Base-by-base conservation (phyloP, 2,113 vertebrate genomes). In the Coturnix japonica region DNA sequence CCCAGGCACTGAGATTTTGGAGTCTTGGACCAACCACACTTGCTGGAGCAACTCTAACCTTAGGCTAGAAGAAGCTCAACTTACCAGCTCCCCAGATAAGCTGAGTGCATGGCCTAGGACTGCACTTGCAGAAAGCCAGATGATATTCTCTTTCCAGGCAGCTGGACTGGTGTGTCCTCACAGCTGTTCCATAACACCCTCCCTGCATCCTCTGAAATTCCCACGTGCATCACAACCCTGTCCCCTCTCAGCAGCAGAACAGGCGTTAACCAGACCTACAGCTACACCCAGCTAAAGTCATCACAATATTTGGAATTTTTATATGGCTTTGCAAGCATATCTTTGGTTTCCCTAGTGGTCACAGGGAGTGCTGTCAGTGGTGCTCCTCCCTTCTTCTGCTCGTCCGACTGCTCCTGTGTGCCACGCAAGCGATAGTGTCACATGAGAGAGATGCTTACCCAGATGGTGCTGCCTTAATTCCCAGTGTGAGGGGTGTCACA, bases 111-210 rank as follows among this genome's bases (percentile, higher is more conserved):
- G 64, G 35, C 44, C 80, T 61, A 63, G 16, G 63, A 1, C 47
- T 79, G 53, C 7, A 4, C 15, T 78, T 17, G 56, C 41, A 81
- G 81, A 81, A 81, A 81, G 35, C 78, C 74, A 86, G 73, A 65
- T 73, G 77, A 73, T 56, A 37, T 57, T 49, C 41, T 43, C 85
- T 85, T 85, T 75, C 82, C 92, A 95, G 49, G 63, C 91, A 94
- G 66, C 54, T 79, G 81, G 72, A 64, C 56, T 7, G 11, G 44
- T 64, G 78, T 87, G 69, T 61, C n/a, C 69, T 35, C 59, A 66
- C 74, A 60, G 57, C 9, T 20, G 15, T 70, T 87, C 72, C 81
- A 31, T 94, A 84, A 83, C 4, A 2, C 63, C 77, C 41, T 89
- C 78, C 53, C 65, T 64, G 71, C 46, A n/a, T 81, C 83, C 78